Evolutionary conservation across 2,888 invertebrate species (phyloP), one percentile per base, ranked within the genome.

Genomic region (Drosophila borealis): DNA sequence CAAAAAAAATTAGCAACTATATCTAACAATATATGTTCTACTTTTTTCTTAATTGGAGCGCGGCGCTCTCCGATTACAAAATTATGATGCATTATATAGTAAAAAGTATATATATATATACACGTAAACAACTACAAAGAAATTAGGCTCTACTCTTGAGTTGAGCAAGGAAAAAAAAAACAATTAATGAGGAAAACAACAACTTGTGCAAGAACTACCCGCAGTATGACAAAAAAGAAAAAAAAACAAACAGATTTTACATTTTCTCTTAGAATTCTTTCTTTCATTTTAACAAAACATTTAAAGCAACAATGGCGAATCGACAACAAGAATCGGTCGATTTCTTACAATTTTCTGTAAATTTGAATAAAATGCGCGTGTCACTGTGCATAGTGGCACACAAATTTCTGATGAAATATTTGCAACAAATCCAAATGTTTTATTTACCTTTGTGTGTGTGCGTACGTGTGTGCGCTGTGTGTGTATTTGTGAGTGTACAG

Each of bases 31-130:
- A 72, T 69, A 45, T 62, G 39, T 25, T 6, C 25, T 41, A 29
- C 17, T 25, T 1, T 34, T 36, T 45, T 70, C 51, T 39, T 49
- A 64, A 29, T 62, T 70, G 63, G 78, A 78, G 83, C 72, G 78
- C 81, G 80, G 81, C 80, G 41, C 44, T 83, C 44, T 83, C 69
- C 62, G 45, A 72, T 63, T 60, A 63, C 37, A 46, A 69, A 78
- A 79, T 87, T 87, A 86, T 86, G 86, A 86, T 86, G 86, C 86
- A 86, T 85, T 75, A 76, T 75, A 73, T 80, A 83, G 83, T 61
- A 73, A 70, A 75, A 70, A 74, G 17, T 41, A 41, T 17, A 41
- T 17, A 63, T 68, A 73, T 76, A 75, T 84, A 78, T 76, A 84
- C 80, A 78, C 75, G 69, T 57, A 29, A 53, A 53, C 29, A 53